A percentile compares a stretch with the other conserved stretches of the same genome.
phyloP scores from a whole-genome alignment of 2,797 vertebrate genomes.

The Dallia pectoralis region DNA sequence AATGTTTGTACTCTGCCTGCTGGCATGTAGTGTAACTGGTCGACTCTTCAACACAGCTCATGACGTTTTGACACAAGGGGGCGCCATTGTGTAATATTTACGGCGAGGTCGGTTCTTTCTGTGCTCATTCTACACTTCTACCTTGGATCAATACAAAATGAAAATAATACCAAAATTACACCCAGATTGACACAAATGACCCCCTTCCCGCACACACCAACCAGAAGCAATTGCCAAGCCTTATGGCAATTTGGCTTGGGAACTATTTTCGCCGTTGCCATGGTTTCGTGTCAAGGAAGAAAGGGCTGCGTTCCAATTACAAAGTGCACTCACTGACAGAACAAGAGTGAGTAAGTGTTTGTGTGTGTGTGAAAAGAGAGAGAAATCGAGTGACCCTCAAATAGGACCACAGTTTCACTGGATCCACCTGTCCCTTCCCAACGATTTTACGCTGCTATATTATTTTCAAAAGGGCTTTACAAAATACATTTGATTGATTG shows the following conservation, averaged over 20 bases:
- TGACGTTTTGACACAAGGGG: background rate
- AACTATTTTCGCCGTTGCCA: conserved; percentile 10
- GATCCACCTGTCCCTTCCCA: too few species aligned
- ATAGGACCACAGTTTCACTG: too few species aligned
- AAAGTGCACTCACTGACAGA: conserved; percentile 10
- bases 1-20: background rate
- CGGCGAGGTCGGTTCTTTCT: background rate
- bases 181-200: background rate
- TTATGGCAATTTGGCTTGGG: background rate
- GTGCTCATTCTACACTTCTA: background rate
- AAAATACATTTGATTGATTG: too few species aligned
- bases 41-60: background rate
- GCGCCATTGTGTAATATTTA: background rate
- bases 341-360: conserved; percentile 42
- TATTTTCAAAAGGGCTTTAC: too few species aligned
- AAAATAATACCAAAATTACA: background rate
- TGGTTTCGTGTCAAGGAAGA: conserved; percentile 22
- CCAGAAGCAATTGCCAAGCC: background rate
- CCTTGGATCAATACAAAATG: background rate
- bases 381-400: conserved; percentile 59
- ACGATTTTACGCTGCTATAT: too few species aligned
- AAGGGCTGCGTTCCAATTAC: conserved; percentile 14
- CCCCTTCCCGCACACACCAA: background rate
- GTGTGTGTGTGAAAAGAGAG: conserved; percentile 22
- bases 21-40: background rate